Base-by-base conservation (phyloP, 2,113 vertebrate genomes). In the Glaucomys volans region DNA sequence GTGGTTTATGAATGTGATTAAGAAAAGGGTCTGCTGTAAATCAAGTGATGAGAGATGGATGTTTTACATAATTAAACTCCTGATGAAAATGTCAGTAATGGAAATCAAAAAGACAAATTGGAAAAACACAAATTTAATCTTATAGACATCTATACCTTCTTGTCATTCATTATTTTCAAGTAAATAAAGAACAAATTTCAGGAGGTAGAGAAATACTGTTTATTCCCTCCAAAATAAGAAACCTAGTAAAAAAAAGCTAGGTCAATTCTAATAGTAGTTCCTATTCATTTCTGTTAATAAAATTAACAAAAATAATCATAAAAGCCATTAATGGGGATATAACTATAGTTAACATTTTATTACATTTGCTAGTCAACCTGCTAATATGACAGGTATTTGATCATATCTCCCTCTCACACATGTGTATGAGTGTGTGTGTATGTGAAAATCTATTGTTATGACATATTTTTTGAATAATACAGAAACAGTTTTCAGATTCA, bases 71-170 rank as follows among this genome's bases (percentile, higher is more conserved):
- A 96, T 94, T 50, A 88, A 97, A 97, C 2, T 11, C 40, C 79
- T 91, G 26, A 81, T 94, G 62, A 54, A 96, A 97, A 95, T 71
- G 30, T 0, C 42, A 54, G 22, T 42, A 35, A 95, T 86, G 37
- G 90, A 96, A 95, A 96, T 90, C 0, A 12, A 20, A 47, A 62
- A 64, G 66, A 75, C 50, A 52, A 93, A 91, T n/a, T 0, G 82
- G 30, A 26, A 95, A 92, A 95, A 96, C 88, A 86, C 8, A 92
- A 79, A 97, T 64, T 79, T 30, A 94, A 90, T 92, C 87, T 84
- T 47, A 64, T 74, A 91, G 90, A 74, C 40, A 40, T 35, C 1
- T 5, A 1, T 47, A 80, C 71, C 77, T 91, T 76, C 75, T 44
- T 57, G 10, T 28, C 4, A 86, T 6, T 91, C 5, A 62, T 87